Conservation (phyloP, 2,113 vertebrate species). For the Tichodroma muraria region DNA sequence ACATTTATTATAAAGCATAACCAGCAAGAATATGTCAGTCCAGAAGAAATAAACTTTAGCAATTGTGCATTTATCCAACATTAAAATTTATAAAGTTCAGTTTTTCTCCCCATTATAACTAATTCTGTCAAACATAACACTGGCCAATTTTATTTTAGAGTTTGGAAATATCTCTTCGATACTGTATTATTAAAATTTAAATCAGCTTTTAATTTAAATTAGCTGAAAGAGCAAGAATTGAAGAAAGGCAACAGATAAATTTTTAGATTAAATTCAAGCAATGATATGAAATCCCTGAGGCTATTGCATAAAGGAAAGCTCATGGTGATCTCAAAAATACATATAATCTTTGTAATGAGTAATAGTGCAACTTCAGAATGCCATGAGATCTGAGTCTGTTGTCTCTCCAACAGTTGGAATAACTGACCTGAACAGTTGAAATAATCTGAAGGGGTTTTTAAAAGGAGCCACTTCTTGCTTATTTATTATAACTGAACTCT, state of each 20-base stretch:
- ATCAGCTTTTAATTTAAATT: neutral
- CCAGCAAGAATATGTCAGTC: neutral
- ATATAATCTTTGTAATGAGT: neutral
- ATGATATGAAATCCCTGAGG: neutral
- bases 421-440: too few species aligned
- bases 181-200: neutral
- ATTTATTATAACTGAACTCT: neutral
- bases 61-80: neutral
- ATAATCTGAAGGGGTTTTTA: too few species aligned
- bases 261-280: neutral
- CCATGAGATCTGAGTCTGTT: neutral
- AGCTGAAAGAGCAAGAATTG: neutral
- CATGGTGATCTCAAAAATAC: neutral
- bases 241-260: neutral
- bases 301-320: neutral
- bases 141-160: neutral
- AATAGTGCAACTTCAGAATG: neutral
- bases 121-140: neutral
- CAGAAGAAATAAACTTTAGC: neutral
- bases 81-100: neutral
- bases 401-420: neutral
- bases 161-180: neutral
- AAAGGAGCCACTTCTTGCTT: neutral
- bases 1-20: neutral
- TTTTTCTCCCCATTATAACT: neutral